phyloP scores from a whole-genome alignment of 2,797 vertebrate genomes.

The Buphagus erythrorhynchus region DNA sequence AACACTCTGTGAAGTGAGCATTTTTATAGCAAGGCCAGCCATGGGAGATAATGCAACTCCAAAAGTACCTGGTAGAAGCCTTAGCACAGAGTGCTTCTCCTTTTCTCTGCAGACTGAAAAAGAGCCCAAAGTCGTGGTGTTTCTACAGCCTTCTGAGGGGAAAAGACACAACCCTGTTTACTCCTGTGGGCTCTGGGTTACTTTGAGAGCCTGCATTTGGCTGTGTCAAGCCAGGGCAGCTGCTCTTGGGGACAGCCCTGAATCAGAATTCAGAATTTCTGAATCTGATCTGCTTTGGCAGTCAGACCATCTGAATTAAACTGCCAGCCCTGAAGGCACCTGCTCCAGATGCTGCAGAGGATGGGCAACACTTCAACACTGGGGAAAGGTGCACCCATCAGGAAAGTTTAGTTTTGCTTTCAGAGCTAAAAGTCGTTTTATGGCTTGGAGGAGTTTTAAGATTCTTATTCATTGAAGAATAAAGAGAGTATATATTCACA shows the following conservation, averaged over 20 bases:
- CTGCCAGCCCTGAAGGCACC: background rate
- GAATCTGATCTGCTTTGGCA: background rate
- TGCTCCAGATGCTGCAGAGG: background rate
- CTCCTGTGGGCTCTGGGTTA: background rate
- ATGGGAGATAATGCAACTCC: background rate
- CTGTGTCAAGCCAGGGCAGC: background rate
- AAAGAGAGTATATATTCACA: background rate
- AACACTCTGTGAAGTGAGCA: background rate
- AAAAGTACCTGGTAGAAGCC: conserved; percentile 1
- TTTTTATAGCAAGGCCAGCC: conserved; percentile 43
- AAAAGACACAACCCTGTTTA: background rate
- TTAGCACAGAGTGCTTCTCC: background rate
- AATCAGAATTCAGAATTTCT: background rate
- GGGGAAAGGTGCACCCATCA: background rate
- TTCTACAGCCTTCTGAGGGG: background rate
- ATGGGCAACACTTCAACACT: background rate
- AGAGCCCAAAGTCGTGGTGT: background rate
- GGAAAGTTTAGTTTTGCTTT: background rate
- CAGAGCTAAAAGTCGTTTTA: background rate
- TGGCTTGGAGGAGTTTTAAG: background rate
- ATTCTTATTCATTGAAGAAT: background rate
- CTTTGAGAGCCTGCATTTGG: background rate
- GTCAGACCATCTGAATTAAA: background rate
- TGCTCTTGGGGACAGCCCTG: background rate
- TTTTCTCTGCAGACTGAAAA: background rate